Base-by-base conservation (phyloP, 2,888 invertebrate genomes). In the Bhutanitis thaidina region DNA sequence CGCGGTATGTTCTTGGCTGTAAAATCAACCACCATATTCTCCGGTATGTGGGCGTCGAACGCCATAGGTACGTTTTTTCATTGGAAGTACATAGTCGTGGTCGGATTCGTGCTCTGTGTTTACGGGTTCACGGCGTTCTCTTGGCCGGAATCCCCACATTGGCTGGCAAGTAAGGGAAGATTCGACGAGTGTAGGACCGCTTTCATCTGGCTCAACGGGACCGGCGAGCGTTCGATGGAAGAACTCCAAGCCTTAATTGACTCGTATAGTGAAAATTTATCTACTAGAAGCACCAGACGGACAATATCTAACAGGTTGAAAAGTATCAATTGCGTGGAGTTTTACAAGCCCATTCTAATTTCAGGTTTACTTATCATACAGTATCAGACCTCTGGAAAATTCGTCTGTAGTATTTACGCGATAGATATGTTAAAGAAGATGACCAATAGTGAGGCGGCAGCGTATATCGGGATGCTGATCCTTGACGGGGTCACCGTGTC, bases 381-480 rank as follows among this genome's bases (percentile, higher is more conserved):
- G 15, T 37, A 37, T 44, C 64, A 71, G 43, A 74, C 77, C 48
- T 74, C 77, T 2, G 78, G 77, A 0, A 76, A 76, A 58, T 47
- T 75, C 12, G 65, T 73, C 0, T 69, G 65, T 44, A 70, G 67
- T 27, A 67, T 77, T 56, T 80, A 76, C 47, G 71, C 76, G 3
- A 61, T 80, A 32, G 74, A 75, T 54, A 60, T 80, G 36, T 67
- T 80, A 14, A 66, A 54, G 13, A 57, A 69, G 53, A 75, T 80
- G 32, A 76, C 77, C 0, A 53, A 56, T 7, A 70, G 67, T 20
- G 75, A 78, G 27, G 14, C 7, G 9, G 20, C 36, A 10, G 53
- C 53, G 1, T 53, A 49, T 27, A 13, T 38, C 7, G 53, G 44
- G 8, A 53, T 53, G 53, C 40, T 53, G 7, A 44, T 53, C 13